These are phyloP conservation scores for Syngnathus typhle DNA, from an alignment of 2,113 vertebrate genomes.

Conservation along the genomic window DNA sequence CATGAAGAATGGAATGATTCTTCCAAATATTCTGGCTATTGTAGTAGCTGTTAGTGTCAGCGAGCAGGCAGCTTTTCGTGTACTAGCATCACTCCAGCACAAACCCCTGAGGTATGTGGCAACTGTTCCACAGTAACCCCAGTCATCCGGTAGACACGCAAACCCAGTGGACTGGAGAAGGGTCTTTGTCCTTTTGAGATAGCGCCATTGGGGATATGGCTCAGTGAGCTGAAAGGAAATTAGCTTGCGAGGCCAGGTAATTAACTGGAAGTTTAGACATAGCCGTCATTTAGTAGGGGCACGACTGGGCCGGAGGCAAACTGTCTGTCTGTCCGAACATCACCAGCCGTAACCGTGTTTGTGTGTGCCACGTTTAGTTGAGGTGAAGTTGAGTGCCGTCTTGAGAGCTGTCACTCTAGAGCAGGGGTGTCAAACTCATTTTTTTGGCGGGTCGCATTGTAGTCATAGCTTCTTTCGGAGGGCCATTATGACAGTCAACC, in stretches of 20 bases:
- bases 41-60: conserved; percentile 37
- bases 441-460: too few relatives aligned
- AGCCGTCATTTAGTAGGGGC: conserved; percentile 40
- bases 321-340: conserved; percentile 41
- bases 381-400: conserved; percentile 11
- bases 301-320: conserved; percentile 41
- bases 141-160: conserved; percentile 47
- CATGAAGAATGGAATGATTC: conserved; percentile 3
- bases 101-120: conserved; percentile 50
- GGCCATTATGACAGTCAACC: too few relatives aligned
- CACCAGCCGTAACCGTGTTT: conserved; percentile 44
- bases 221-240: conserved; percentile 59
- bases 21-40: conserved; percentile 5
- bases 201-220: conserved; percentile 28
- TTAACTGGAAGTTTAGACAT: conserved; percentile 56
- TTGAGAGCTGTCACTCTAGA: conserved; percentile 10
- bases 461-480: too few relatives aligned
- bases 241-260: conserved; percentile 59
- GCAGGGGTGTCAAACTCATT: too few relatives aligned
- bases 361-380: conserved; percentile 21
- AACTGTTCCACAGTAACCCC: conserved; percentile 46
- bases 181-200: conserved; percentile 41
- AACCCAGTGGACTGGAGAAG: conserved; percentile 39
- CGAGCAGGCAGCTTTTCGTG: conserved; percentile 16
- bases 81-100: conserved; percentile 22